phyloP scores from a whole-genome alignment of 2,797 vertebrate genomes.

The Spinus pinus region DNA sequence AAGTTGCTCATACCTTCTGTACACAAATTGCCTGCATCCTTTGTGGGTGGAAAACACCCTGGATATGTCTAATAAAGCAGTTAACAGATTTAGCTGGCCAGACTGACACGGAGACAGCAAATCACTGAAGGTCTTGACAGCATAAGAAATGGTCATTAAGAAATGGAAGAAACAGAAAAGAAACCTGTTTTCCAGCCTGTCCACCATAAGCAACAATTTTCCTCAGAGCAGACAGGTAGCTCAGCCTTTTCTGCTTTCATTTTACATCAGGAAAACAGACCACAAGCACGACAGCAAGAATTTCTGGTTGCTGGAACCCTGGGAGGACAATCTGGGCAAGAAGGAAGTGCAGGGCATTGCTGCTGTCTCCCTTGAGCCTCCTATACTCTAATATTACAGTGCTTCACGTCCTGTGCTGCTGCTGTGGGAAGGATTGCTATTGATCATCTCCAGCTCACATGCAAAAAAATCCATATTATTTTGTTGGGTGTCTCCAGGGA shows the following conservation, averaged over 20 bases:
- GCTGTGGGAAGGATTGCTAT: background rate
- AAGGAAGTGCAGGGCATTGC: background rate
- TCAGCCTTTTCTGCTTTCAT: background rate
- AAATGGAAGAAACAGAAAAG: background rate
- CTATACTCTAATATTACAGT: background rate
- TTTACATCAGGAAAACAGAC: background rate
- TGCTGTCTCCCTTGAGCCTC: background rate
- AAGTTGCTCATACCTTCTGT: background rate
- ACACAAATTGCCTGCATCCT: background rate
- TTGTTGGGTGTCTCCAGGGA: background rate
- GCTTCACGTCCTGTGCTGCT: accelerated
- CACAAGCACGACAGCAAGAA: accelerated
- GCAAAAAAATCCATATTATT: constrained; percentile 9
- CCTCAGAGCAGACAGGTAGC: background rate
- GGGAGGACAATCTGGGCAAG: background rate
- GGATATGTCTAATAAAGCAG: background rate
- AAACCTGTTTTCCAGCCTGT: background rate
- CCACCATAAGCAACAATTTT: background rate
- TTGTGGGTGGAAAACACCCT: background rate
- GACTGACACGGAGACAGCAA: background rate
- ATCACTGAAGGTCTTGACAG: background rate
- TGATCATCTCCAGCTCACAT: background rate
- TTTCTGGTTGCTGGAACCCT: background rate
- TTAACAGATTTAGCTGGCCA: background rate
- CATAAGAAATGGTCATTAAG: background rate